Evolutionary conservation across 1,140 invertebrate species (phyloP), one percentile per base, ranked within the genome.

Genomic region (Portunus trituberculatus): DNA sequence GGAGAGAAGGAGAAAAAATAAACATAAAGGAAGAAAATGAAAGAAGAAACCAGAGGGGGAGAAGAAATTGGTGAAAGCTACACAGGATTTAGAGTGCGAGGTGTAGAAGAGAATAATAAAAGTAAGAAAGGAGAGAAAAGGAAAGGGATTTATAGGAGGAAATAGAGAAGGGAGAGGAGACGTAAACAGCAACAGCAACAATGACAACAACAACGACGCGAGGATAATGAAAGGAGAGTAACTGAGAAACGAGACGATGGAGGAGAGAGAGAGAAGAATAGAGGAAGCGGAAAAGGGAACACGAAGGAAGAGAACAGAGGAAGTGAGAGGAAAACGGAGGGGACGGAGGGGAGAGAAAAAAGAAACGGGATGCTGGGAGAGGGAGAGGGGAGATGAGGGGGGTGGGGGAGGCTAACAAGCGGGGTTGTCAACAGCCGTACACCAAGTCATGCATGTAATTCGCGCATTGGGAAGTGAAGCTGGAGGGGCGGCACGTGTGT

Each of bases 401-500:
- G 89, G 59, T 20, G 32, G 48, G 31, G 89, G 25, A 20, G 16
- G 20, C 20, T 76, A 76, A 76, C 67, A 76, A 76, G 67, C 67
- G 67, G 67, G 67, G 67, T n/a, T 76, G 67, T 76, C 67, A 76
- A 76, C 67, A 76, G 67, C n/a, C 20, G 67, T 76, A 25, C 67
- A 76, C 20, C 67, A 76, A 76, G 67, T 76, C 67, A 76, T 76
- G 67, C n/a, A n/a, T n/a, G 67, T 76, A 76, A 76, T 76, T 76
- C n/a, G 67, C 67, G 1, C 67, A 76, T 76, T 76, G 67, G 67
- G 67, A 76, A 76, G 67, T 12, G 67, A 76, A 25, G 25, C 4
- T 76, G 25, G n/a, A 76, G 67, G 67, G 67, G 67, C 67, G 67
- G 67, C 67, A 76, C 67, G 67, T 76, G 67, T n/a, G 67, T 76